Evolutionary conservation across 2,113 vertebrate species (phyloP).

Genomic region (Pollimyrus isidori): DNA sequence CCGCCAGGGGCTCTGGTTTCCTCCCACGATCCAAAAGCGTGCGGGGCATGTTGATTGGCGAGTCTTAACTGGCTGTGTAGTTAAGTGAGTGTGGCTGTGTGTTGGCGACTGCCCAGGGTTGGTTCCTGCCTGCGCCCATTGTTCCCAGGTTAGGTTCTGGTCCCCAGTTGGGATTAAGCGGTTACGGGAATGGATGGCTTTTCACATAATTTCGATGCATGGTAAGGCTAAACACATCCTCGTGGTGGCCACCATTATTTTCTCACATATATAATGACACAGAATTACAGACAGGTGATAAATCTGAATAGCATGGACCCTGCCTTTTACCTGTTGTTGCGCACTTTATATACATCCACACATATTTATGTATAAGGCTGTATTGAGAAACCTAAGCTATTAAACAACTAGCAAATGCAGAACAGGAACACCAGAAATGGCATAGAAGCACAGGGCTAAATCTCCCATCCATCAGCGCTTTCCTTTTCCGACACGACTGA

Average conservation of each 20-base stretch:
- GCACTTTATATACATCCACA: background rate
- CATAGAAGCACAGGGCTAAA: background rate
- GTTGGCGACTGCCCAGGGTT: too few relatives aligned
- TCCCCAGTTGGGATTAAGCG: too few relatives aligned
- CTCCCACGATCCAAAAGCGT: too few relatives aligned
- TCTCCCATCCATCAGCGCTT: background rate
- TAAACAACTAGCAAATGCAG: background rate
- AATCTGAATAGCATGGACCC: background rate
- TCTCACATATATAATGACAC: background rate
- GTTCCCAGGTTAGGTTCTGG: too few relatives aligned
- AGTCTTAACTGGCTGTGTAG: too few relatives aligned
- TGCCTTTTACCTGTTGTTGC: background rate
- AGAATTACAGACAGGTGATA: background rate
- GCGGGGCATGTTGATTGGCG: too few relatives aligned
- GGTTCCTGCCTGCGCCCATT: too few relatives aligned
- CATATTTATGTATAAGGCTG: background rate
- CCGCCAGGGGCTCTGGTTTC: too few relatives aligned
- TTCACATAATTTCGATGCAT: background rate
- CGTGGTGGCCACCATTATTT: background rate
- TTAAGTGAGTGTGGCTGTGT: too few relatives aligned
- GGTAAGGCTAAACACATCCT: background rate
- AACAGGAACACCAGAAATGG: background rate
- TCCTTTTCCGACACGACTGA: background rate
- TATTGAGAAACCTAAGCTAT: background rate
- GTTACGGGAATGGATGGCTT: too few relatives aligned